Evolutionary conservation across 1,140 invertebrate genomes (phyloP).

Genomic region (Zaprionus kolodkinae): DNA sequence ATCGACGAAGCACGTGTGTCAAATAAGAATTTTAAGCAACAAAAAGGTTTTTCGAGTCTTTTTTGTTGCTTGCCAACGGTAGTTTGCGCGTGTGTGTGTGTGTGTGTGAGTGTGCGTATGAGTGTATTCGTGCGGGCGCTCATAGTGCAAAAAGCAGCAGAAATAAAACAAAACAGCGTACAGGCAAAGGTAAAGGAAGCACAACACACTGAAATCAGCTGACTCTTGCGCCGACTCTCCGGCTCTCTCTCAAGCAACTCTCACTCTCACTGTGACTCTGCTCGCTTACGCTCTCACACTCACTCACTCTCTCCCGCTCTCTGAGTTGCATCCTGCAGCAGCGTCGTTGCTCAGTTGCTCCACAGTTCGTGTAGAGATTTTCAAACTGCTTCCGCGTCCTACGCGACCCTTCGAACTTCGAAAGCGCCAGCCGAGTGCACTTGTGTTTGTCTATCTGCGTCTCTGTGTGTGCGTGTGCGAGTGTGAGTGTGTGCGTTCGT

Average conservation of each 20-base stretch:
- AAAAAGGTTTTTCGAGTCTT: slow-evolving; percentile 9
- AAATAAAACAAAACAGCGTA: slow-evolving; percentile 25
- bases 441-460: slow-evolving; percentile 14
- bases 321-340: slow-evolving; percentile 46
- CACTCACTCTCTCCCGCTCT: neutral
- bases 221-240: slow-evolving; percentile 51
- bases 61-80: slow-evolving; percentile 31
- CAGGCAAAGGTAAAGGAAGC: slow-evolving; percentile 30
- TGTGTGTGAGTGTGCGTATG: slow-evolving; percentile 8
- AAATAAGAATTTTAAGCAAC: slow-evolving; percentile 34
- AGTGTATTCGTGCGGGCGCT: slow-evolving; percentile 35
- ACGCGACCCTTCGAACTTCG: slow-evolving; percentile 45
- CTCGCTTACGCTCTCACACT: neutral
- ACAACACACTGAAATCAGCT: slow-evolving; percentile 49
- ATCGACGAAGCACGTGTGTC: slow-evolving; percentile 45
- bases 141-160: slow-evolving; percentile 48
- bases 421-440: slow-evolving; percentile 35
- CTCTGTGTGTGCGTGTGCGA: slow-evolving; percentile 15
- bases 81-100: slow-evolving; percentile 15
- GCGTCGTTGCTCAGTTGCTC: slow-evolving; percentile 24
- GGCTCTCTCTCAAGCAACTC: slow-evolving; percentile 9
- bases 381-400: slow-evolving; percentile 45
- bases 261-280: slow-evolving; percentile 17
- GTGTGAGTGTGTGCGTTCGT: slow-evolving; percentile 17
- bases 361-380: slow-evolving; percentile 42